Evolutionary conservation across 2,113 vertebrate species (phyloP).

Genomic region (Cathartes aura): DNA sequence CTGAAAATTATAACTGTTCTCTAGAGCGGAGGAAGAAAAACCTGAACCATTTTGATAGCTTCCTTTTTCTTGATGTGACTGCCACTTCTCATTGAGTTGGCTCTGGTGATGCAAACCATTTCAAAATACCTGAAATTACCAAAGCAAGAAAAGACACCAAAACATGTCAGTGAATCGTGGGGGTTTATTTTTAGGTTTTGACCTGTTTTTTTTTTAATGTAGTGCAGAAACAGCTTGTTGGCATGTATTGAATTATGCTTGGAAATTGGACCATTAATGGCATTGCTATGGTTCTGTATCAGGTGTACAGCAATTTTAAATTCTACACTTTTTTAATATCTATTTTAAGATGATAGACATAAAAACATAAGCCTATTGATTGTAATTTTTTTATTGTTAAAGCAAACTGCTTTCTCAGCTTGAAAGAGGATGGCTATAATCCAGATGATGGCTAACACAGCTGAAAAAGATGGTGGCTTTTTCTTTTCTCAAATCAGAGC

Average conservation of each 20-base stretch:
- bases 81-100: background rate
- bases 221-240: slow-evolving; percentile 1
- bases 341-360: slow-evolving; percentile 56
- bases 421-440: background rate
- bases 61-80: background rate
- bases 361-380: slow-evolving; percentile 25
- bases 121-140: background rate
- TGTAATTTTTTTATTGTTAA: background rate
- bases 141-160: slow-evolving; percentile 18
- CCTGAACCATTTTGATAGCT: background rate
- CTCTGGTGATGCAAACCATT: background rate
- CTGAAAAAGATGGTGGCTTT: background rate
- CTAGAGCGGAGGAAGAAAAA: background rate
- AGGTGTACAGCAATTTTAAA: slow-evolving; percentile 32
- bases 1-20: background rate
- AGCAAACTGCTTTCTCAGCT: background rate
- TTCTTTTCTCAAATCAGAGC: background rate
- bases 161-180: background rate
- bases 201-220: slow-evolving; percentile 12
- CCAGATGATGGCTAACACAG: background rate
- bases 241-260: slow-evolving; percentile 38
- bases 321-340: slow-evolving; percentile 1
- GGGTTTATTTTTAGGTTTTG: background rate
- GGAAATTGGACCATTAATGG: slow-evolving; percentile 41
- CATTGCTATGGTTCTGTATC: slow-evolving; percentile 36